These are phyloP conservation scores for Lasioglossum zephyrum DNA, from an alignment of 2,888 invertebrate species.

Conservation along the genomic window DNA sequence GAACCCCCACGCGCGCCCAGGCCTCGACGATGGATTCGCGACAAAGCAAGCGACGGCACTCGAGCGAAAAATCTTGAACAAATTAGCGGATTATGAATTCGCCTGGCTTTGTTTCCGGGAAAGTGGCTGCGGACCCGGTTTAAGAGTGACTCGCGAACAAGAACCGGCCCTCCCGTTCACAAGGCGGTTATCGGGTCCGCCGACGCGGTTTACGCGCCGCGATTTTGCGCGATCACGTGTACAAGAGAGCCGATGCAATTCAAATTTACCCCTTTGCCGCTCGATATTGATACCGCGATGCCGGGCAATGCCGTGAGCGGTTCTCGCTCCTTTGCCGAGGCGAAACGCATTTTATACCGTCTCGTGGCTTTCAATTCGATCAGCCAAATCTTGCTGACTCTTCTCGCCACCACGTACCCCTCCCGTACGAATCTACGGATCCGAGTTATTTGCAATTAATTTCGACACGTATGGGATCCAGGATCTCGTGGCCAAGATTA, in stretches of 20 bases:
- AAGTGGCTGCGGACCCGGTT: slow-evolving; percentile 65
- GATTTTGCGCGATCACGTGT: slow-evolving; percentile 72
- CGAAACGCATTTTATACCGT: neutral
- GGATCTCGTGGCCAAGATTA: neutral
- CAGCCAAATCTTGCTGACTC: neutral
- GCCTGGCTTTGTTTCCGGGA: slow-evolving; percentile 75
- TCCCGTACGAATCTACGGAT: neutral
- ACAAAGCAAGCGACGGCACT: slow-evolving; percentile 69
- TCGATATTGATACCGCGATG: neutral
- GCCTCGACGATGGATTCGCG: slow-evolving; percentile 58
- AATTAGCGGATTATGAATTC: slow-evolving; percentile 82
- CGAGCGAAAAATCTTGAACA: slow-evolving; percentile 79
- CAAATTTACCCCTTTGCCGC: slow-evolving; percentile 77
- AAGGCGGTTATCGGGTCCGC: slow-evolving; percentile 34
- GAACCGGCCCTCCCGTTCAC: slow-evolving; percentile 36
- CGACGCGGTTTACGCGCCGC: slow-evolving; percentile 30
- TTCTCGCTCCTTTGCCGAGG: neutral
- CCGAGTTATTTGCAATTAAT: neutral
- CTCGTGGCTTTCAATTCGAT: neutral
- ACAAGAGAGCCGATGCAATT: slow-evolving; percentile 77
- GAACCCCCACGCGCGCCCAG: slow-evolving; percentile 49
- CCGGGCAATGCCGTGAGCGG: neutral
- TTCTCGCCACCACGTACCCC: neutral
- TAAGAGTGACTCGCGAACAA: slow-evolving; percentile 58
- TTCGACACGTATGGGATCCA: neutral